Base-by-base conservation (phyloP, 2,888 invertebrate species). In the Hecatera dysodea region DNA sequence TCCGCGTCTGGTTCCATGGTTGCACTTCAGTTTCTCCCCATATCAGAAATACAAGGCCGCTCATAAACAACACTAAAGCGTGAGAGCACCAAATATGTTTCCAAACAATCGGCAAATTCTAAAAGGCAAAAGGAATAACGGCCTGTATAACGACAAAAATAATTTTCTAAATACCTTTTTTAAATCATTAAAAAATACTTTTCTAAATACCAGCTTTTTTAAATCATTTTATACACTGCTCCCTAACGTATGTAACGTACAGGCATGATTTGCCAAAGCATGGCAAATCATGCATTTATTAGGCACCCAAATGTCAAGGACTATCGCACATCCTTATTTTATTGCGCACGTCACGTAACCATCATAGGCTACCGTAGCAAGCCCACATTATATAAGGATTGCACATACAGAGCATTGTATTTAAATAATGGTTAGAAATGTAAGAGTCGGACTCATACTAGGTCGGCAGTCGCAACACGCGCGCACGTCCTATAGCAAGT, bases 11-110 rank as follows among this genome's bases (percentile, higher is more conserved):
- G 80, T 94, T 95, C 95, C 95, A 96, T 1, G 92, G 87, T 71
- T 96, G 95, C 8, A 92, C 82, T 62, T 90, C 77, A 5, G 91
- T 93, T 72, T 95, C 93, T 33, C 95, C 95, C 92, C 94, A 94
- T 69, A 94, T 85, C 33, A 96, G 76, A 84, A 95, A 95, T 36
- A 91, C 76, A 11, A 93, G 48, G 46, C 96, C 96, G 76, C 92
- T 92, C 29, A 91, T n/a, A 42, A 92, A 87, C 52, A 95, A 78
- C 22, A 95, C 75, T 22, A 88, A 74, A 4, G 92, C 95, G 73
- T 96, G 95, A 83, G 93, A 94, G 78, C 95, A 94, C 95, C 95
- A 95, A 69, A 95, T 92, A 77, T 94, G 90, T 78, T 93, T 94
- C 96, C 95, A 96, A 65, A 92, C 89, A 19, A 67, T 42, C 11